Evolutionary conservation across 2,888 invertebrate genomes (phyloP), one percentile per base, ranked within the genome.

Genomic region (Synergus umbraculus): DNA sequence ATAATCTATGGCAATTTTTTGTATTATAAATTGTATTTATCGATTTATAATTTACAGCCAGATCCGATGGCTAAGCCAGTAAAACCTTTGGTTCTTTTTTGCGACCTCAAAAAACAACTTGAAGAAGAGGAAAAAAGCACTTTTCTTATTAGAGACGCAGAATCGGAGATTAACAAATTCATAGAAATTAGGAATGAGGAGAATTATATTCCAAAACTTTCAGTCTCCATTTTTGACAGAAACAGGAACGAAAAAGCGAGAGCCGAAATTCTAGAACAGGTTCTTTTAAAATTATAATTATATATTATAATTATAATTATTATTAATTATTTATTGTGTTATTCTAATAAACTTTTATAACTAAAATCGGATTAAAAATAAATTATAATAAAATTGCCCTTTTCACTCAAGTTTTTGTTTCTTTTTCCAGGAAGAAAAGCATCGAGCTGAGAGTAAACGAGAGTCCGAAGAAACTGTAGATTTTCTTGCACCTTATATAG

Each of bases 391-490:
- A 37, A 37, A 37, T 5, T 18, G 3, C 7, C 4, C 1, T 18
- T 58, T 58, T 10, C 4, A 18, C 3, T 58, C 2, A n/a, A 58
- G 22, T 29, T 29, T 60, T 29, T 13, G 10, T 3, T 60, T 29
- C 2, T 7, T 63, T 63, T 83, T 86, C 22, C 83, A 94, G 94
- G 94, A 94, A 92, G 86, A 93, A 81, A 90, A 92, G 87, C 92
- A 92, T 83, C 93, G 93, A 0, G 93, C 93, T 86, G 91, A 94
- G 22, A 93, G 93, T 64, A 94, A 94, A 83, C 93, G 94, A 13
- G 95, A 95, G 87, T 93, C 94, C n/a, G 94, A 94, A 86, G 94
- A 94, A 0, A 94, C 94, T 76, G 93, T 94, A 15, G 95, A 96
- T 86, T 95, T 94, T 58, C 90, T 96, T 37, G 93, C 94, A 5